A percentile compares a stretch with the other conserved stretches of the same genome.
These are phyloP conservation scores for Netelia melanura DNA, from an alignment of 2,888 invertebrate genomes.

Conservation along the genomic window DNA sequence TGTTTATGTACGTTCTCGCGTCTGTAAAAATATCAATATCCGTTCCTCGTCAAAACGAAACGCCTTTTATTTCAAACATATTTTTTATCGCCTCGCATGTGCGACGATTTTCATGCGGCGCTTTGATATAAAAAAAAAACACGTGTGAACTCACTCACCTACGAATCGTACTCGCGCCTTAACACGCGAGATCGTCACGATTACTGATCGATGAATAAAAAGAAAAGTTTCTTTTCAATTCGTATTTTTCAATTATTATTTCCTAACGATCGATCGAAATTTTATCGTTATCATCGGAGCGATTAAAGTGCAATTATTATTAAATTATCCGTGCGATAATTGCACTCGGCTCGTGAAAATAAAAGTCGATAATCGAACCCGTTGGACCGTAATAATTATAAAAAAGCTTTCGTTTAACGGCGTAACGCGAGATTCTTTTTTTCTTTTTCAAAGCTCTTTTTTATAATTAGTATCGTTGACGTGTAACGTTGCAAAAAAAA, in stretches of 20 bases:
- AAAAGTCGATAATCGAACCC: too few species aligned
- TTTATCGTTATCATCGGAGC: too few species aligned
- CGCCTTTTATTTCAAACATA: background rate
- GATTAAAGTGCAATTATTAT: too few species aligned
- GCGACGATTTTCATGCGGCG: background rate
- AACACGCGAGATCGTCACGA: background rate
- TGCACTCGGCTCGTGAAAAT: too few species aligned
- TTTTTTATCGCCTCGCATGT: background rate
- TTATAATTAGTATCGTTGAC: background rate
- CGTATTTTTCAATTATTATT: too few species aligned
- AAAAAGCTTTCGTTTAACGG: too few species aligned
- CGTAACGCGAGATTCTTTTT: background rate
- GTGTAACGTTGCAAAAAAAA: background rate
- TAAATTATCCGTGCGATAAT: too few species aligned
- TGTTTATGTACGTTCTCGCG: background rate
- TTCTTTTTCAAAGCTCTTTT: background rate
- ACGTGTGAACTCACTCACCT: background rate
- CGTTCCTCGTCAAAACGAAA: background rate
- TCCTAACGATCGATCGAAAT: too few species aligned
- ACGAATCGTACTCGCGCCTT: too few species aligned
- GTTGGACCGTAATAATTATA: too few species aligned
- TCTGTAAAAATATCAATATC: background rate
- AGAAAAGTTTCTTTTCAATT: background rate
- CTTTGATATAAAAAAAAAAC: background rate
- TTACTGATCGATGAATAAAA: background rate